Percentiles rank a stretch among this genome's conserved stretches.
Evolutionary conservation across 2,797 vertebrate species (phyloP).

Genomic region (Pseudochaenichthys georgianus): DNA sequence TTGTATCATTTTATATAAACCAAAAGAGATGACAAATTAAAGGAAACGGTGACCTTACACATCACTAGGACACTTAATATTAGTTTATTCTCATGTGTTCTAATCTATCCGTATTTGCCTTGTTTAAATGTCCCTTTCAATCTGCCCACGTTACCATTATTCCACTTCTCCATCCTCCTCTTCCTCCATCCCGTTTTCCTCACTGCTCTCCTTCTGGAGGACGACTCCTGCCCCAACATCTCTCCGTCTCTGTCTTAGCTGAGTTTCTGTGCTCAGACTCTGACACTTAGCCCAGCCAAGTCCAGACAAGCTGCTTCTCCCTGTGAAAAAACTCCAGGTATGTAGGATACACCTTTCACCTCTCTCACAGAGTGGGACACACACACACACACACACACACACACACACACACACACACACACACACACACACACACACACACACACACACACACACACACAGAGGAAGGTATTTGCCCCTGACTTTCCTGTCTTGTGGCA

Average conservation of each 20-base stretch:
- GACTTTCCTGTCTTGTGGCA: slow-evolving; percentile 66
- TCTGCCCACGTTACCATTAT: not conserved
- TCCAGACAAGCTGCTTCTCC: slow-evolving; percentile 82
- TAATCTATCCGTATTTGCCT: not conserved
- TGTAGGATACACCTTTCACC: slow-evolving; percentile 77
- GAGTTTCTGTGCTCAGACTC: slow-evolving; percentile 45
- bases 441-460: slow-evolving; percentile 12
- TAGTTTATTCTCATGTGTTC: not conserved
- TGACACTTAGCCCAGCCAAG: slow-evolving; percentile 75
- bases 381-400: too few relatives aligned
- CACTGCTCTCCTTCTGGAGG: slow-evolving; percentile 4
- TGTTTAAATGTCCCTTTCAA: not conserved
- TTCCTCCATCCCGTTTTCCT: slow-evolving; percentile 1
- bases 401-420: too few relatives aligned
- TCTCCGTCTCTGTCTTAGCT: slow-evolving; percentile 29
- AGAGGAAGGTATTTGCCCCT: slow-evolving; percentile 62
- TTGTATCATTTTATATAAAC: not conserved
- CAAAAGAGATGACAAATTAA: too few relatives aligned
- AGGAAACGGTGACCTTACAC: too few relatives aligned
- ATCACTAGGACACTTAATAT: not conserved
- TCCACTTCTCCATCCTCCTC: slow-evolving; percentile 1
- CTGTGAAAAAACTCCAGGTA: slow-evolving; percentile 71
- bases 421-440: slow-evolving; percentile 36
- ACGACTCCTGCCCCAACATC: not conserved
- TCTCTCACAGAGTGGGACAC: slow-evolving; percentile 59